These are phyloP conservation scores for Hystrix brachyura DNA, from an alignment of 2,113 vertebrate genomes.

Conservation along the genomic window DNA sequence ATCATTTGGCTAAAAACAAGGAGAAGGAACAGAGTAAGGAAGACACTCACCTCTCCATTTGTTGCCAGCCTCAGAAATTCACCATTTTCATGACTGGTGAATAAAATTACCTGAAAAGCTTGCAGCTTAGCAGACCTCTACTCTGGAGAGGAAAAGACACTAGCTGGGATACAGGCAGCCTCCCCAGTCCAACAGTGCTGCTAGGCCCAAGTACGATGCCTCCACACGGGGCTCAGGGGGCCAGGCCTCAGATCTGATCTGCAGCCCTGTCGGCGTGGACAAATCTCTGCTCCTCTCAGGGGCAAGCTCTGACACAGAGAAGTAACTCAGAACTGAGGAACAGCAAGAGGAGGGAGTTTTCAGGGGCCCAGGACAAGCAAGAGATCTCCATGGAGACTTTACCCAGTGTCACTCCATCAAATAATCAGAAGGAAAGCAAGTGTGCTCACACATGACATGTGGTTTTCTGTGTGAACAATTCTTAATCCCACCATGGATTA, in stretches of 20 bases:
- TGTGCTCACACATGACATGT: background rate
- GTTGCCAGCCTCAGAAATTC: background rate
- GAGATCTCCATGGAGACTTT: background rate
- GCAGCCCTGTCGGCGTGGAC: background rate
- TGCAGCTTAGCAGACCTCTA: background rate
- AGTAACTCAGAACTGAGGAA: background rate
- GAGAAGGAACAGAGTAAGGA: background rate
- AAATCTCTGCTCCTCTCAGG: background rate
- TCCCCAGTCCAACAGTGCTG: background rate
- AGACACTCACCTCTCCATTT: background rate
- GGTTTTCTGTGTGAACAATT: background rate
- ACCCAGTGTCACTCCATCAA: background rate
- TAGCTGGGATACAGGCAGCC: background rate
- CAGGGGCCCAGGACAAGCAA: background rate
- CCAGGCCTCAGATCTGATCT: background rate
- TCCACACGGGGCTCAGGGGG: too few relatives aligned
- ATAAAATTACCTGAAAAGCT: background rate
- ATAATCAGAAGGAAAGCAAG: conserved; percentile 1
- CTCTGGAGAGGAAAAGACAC: background rate
- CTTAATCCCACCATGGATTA: background rate
- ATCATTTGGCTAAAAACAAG: background rate
- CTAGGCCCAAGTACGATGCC: too few relatives aligned
- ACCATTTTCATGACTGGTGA: background rate
- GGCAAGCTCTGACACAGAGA: background rate
- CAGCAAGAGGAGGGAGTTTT: background rate